phyloP scores from a whole-genome alignment of 2,888 invertebrate species.

The Drosophila setosimentum region DNA sequence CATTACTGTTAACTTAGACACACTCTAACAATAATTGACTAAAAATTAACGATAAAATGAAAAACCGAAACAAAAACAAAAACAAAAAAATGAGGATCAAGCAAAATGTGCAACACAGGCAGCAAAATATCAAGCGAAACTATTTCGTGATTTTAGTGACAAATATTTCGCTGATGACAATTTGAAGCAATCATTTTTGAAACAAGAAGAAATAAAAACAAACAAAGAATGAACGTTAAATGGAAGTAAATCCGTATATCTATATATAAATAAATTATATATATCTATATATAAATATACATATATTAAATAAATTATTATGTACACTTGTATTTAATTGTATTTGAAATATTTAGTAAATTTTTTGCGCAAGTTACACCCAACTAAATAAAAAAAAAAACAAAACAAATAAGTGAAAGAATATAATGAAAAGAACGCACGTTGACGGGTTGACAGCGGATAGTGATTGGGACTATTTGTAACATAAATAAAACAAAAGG shows the following conservation, averaged over 20 bases:
- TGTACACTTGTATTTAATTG: conserved; percentile 82
- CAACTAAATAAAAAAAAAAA: conserved; percentile 42
- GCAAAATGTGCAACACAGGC: conserved; percentile 68
- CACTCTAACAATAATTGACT: conserved; percentile 43
- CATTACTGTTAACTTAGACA: conserved; percentile 60
- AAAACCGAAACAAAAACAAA: not conserved
- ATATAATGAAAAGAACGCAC: conserved; percentile 24
- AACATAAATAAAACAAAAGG: conserved; percentile 52
- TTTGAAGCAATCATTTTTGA: conserved; percentile 84
- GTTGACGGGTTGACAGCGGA: conserved; percentile 65
- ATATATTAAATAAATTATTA: conserved; percentile 77
- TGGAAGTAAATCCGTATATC: conserved; percentile 65
- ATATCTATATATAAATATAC: conserved; percentile 68
- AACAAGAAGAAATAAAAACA: conserved; percentile 62
- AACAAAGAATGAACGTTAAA: conserved; percentile 48
- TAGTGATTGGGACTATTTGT: conserved; percentile 71
- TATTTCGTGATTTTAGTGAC: conserved; percentile 84
- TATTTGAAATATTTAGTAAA: conserved; percentile 83
- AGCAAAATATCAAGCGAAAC: conserved; percentile 78
- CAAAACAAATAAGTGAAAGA: conserved; percentile 21
- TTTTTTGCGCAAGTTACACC: conserved; percentile 79
- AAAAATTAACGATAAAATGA: conserved; percentile 35
- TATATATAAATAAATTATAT: conserved; percentile 67
- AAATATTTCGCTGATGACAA: conserved; percentile 84
- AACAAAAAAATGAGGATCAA: conserved; percentile 61